phyloP scores from a whole-genome alignment of 1,140 invertebrate species.

The Drosophila repleta region DNA sequence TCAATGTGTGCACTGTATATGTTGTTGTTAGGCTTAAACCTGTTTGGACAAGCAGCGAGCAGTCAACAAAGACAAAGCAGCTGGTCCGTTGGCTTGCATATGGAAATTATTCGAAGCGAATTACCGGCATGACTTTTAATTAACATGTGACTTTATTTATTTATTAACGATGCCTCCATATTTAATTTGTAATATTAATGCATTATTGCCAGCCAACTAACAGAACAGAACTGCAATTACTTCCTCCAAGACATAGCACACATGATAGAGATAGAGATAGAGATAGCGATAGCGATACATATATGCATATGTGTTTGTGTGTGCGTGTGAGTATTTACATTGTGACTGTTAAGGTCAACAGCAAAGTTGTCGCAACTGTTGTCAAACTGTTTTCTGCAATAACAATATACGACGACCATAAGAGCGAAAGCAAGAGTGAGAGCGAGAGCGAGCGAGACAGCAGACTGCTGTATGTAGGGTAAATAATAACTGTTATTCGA shows the following conservation, averaged over 20 bases:
- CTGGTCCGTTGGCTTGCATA: conserved; percentile 41
- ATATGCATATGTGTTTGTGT: not conserved
- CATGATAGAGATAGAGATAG: no score
- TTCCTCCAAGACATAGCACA: conserved; percentile 20
- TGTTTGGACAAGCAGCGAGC: conserved; percentile 68
- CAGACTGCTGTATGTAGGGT: not conserved
- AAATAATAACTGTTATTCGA: conserved; percentile 10
- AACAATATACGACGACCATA: conserved; percentile 3
- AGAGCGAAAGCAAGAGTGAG: not conserved
- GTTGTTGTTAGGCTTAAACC: conserved; percentile 63
- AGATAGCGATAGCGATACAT: not conserved
- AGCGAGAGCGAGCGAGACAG: not conserved
- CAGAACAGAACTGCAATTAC: conserved; percentile 46
- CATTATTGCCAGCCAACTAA: conserved; percentile 37
- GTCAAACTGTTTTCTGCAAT: conserved; percentile 38
- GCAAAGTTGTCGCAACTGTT: conserved; percentile 24
- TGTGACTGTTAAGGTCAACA: conserved; percentile 44
- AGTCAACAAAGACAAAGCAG: conserved; percentile 51
- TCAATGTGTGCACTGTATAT: conserved; percentile 53
- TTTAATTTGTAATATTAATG: conserved; percentile 49
- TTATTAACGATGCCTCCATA: conserved; percentile 48
- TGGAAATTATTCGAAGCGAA: conserved; percentile 58
- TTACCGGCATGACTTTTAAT: conserved; percentile 61
- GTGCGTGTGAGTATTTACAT: conserved; percentile 11
- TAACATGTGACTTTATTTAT: conserved; percentile 72